Evolutionary conservation across 1,140 invertebrate genomes (phyloP).

Genomic region (Habropoda laboriosa): DNA sequence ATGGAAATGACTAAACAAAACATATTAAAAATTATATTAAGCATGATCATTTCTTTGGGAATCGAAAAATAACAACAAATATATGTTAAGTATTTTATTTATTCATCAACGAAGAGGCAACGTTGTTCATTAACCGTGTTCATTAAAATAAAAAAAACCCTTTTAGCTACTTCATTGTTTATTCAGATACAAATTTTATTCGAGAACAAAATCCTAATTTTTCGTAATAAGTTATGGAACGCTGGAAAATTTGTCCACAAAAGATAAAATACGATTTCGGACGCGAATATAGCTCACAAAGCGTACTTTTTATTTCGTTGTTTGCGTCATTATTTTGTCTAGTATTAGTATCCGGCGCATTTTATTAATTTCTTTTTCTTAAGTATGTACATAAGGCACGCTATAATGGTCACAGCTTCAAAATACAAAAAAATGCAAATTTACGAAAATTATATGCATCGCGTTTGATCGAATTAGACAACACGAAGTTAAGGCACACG

Average conservation of each 20-base stretch:
- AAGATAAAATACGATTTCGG: neutral
- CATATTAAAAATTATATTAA: neutral
- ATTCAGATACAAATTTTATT: slow-evolving; percentile 25
- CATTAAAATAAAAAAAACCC: slow-evolving; percentile 3
- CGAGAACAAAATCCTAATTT: neutral
- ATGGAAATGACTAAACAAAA: neutral
- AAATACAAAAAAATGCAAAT: slow-evolving; percentile 7
- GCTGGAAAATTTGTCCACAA: neutral
- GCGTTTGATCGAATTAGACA: neutral
- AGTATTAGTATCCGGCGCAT: neutral
- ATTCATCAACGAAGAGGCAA: neutral
- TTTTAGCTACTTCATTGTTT: neutral
- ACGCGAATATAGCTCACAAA: neutral
- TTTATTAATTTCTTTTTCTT: neutral
- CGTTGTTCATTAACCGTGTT: neutral
- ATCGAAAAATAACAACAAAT: neutral
- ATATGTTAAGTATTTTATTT: slow-evolving; percentile 11
- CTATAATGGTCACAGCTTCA: slow-evolving; percentile 1
- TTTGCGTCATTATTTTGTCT: neutral
- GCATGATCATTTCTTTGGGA: neutral
- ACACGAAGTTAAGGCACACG: neutral
- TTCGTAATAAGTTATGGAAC: slow-evolving; percentile 9
- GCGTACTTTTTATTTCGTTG: neutral
- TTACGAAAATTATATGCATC: slow-evolving; percentile 5
- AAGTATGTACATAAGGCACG: slow-evolving; percentile 35